A percentile compares a stretch with the other conserved stretches of the same genome.
These are phyloP conservation scores for Allacma fusca DNA, from an alignment of 2,888 invertebrate genomes.

Conservation along the genomic window DNA sequence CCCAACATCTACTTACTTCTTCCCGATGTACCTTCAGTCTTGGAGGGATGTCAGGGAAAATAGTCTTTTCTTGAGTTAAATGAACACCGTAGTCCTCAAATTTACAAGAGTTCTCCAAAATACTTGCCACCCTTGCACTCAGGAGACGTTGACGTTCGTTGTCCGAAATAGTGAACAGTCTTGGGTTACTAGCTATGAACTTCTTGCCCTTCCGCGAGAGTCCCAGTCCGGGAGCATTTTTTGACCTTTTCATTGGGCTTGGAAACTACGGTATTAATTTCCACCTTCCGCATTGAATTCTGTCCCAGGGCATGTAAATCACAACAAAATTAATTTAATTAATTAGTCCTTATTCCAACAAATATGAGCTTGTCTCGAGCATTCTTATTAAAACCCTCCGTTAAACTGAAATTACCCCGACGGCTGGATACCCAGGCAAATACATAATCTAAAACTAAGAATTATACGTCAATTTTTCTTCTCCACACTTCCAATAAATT, in stretches of 20 bases:
- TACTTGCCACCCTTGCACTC: slow-evolving; percentile 50
- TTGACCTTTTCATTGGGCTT: slow-evolving; percentile 1
- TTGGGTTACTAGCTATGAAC: slow-evolving; percentile 24
- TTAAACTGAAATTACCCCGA: no score
- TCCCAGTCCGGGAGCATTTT: background rate
- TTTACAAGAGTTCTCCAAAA: slow-evolving; percentile 46
- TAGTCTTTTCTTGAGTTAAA: slow-evolving; percentile 41
- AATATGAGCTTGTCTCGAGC: no score
- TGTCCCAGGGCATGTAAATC: background rate
- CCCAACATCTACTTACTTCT: slow-evolving; percentile 34
- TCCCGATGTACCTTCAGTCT: slow-evolving; percentile 40
- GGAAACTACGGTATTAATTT: background rate
- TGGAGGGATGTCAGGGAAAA: slow-evolving; percentile 41
- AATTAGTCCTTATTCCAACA: no score
- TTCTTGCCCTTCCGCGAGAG: slow-evolving; percentile 37
- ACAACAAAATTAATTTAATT: no score
- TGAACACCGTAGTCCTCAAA: slow-evolving; percentile 36
- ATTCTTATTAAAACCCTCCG: no score
- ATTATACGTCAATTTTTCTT: no score
- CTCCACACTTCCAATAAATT: no score
- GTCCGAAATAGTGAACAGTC: slow-evolving; percentile 39
- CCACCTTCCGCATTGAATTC: background rate
- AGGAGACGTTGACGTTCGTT: slow-evolving; percentile 45
- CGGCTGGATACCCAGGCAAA: no score
- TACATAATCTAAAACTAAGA: no score